These are phyloP conservation scores for Ameiurus melas DNA, from an alignment of 2,113 vertebrate genomes.

Conservation along the genomic window DNA sequence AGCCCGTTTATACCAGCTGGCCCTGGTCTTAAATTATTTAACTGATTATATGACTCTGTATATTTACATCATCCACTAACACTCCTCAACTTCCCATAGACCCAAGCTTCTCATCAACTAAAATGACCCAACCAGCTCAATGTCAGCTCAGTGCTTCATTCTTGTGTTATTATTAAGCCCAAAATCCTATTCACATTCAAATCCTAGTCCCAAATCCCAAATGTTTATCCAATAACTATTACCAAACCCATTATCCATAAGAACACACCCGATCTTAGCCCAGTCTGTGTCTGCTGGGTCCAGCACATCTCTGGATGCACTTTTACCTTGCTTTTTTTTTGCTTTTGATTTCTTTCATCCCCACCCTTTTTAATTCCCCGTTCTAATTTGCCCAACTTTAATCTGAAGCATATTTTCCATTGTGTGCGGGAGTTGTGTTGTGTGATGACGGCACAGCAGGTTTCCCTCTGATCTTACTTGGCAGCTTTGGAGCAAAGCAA, in stretches of 20 bases:
- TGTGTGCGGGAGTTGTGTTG: conserved; percentile 30
- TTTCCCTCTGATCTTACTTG: conserved; percentile 49
- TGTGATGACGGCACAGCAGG: conserved; percentile 47
- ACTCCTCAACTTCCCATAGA: not conserved
- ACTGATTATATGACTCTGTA: not conserved
- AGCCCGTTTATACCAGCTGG: not conserved
- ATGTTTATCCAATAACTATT: not conserved
- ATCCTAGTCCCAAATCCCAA: not conserved
- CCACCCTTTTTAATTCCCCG: conserved; percentile 28
- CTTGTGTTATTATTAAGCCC: not conserved
- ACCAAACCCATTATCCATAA: not conserved
- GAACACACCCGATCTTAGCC: not conserved
- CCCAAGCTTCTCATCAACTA: not conserved
- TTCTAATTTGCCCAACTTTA: conserved; percentile 46
- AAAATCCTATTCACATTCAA: not conserved
- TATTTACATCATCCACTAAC: not conserved
- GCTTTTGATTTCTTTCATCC: conserved; percentile 25
- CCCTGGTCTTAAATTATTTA: not conserved
- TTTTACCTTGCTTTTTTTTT: conserved; percentile 33
- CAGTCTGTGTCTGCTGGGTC: not conserved
- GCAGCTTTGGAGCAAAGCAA: conserved; percentile 24
- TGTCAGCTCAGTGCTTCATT: not conserved
- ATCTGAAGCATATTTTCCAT: conserved; percentile 52
- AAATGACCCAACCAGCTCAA: not conserved
- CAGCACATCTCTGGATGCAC: conserved; percentile 3